phyloP scores from a whole-genome alignment of 2,113 vertebrate species.

The Dicrurus megarhynchus region DNA sequence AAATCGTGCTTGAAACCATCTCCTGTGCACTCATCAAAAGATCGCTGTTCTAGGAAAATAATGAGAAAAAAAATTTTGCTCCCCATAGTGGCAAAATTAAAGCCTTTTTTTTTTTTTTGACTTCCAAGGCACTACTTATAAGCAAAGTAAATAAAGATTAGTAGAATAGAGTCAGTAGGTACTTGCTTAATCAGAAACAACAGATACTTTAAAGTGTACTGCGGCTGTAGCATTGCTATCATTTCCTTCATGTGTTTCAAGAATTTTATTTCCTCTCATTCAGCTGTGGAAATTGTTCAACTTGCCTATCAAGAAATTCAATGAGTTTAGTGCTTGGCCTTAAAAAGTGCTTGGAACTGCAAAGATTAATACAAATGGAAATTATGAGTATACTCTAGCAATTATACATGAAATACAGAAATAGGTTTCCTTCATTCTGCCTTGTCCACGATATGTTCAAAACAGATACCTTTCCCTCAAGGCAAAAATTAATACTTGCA shows the following conservation, averaged over 20 bases:
- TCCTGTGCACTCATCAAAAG: neutral
- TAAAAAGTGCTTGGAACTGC: neutral
- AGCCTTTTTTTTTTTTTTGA: neutral
- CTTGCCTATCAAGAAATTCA: neutral
- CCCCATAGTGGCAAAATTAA: neutral
- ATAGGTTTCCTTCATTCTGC: neutral
- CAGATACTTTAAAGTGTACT: neutral
- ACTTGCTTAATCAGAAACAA: neutral
- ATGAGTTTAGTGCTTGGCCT: neutral
- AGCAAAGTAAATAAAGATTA: neutral
- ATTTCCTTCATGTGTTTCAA: neutral
- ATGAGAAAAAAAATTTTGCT: neutral
- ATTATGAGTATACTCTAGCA: neutral
- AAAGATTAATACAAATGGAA: neutral
- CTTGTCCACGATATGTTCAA: neutral
- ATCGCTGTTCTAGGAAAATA: neutral
- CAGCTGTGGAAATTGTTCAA: neutral
- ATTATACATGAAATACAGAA: neutral
- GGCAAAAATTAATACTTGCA: neutral
- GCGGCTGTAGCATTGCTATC: neutral
- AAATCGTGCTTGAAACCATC: neutral
- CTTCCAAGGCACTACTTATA: neutral
- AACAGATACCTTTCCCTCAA: neutral
- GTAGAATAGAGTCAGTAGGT: neutral
- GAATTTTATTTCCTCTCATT: neutral